phyloP scores from a whole-genome alignment of 2,888 invertebrate genomes.

The Kuschelorhynchus macadamiae region DNA sequence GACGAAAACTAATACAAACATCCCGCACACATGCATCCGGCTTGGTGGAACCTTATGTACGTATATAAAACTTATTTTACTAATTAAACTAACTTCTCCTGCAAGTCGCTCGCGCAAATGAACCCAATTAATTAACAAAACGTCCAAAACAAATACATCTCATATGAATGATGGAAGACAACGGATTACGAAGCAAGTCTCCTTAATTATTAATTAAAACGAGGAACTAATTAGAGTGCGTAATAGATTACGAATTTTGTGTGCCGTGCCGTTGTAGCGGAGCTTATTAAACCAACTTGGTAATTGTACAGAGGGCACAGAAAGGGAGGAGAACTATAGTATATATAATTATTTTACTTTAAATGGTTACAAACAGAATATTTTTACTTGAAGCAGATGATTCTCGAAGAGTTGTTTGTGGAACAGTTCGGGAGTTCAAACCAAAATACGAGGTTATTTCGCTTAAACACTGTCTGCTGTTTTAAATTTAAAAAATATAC shows the following conservation, averaged over 20 bases:
- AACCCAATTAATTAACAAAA: constrained; percentile 48
- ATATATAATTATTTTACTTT: too few species aligned
- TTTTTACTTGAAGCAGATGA: too few species aligned
- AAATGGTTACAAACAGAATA: too few species aligned
- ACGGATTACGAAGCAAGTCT: constrained; percentile 61
- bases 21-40: too few species aligned
- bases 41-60: too few species aligned
- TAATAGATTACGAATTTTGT: constrained; percentile 46
- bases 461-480: too few species aligned
- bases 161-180: constrained; percentile 54
- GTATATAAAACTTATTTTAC: constrained; percentile 31
- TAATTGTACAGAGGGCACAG: constrained; percentile 26
- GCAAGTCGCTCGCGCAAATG: constrained; percentile 31
- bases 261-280: not conserved
- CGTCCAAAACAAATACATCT: constrained; percentile 49
- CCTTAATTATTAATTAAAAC: constrained; percentile 68
- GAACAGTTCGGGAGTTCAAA: too few species aligned
- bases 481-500: too few species aligned
- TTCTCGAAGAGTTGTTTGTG: too few species aligned
- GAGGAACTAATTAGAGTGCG: constrained; percentile 67
- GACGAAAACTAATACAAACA: too few species aligned
- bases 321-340: too few species aligned
- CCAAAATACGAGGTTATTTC: too few species aligned
- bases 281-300: constrained; percentile 32
- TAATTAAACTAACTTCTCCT: constrained; percentile 34